Conservation (phyloP, 2,113 vertebrate genomes). For the Pelusios castaneus region DNA sequence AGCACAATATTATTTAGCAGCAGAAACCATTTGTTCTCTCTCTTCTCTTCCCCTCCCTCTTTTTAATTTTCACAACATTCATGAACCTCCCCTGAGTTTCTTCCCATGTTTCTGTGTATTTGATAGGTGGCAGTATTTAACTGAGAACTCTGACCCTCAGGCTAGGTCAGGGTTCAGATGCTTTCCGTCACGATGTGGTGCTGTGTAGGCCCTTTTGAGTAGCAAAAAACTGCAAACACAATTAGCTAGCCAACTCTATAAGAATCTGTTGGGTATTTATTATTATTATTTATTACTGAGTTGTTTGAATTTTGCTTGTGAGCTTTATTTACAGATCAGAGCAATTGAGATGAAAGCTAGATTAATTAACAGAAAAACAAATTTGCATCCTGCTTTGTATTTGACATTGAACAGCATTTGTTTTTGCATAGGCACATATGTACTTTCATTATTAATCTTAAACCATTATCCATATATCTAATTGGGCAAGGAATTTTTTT, state of each 20-base stretch:
- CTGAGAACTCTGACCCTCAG: conserved; percentile 57
- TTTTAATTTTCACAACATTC: conserved; percentile 75
- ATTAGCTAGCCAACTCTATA: conserved; percentile 70
- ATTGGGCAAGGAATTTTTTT: not conserved
- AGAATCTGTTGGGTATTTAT: not conserved
- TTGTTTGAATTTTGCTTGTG: conserved; percentile 49
- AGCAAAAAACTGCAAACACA: conserved; percentile 71
- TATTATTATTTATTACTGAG: conserved; percentile 5
- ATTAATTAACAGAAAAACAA: conserved; percentile 68
- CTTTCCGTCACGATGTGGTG: conserved; percentile 76
- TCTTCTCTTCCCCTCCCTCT: conserved; percentile 10
- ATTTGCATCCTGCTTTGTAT: conserved; percentile 60
- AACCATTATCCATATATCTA: not conserved
- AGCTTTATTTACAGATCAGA: conserved; percentile 69
- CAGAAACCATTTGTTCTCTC: conserved; percentile 30
- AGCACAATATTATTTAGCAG: conserved; percentile 75
- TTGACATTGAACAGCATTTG: conserved; percentile 27
- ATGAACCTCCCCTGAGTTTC: conserved; percentile 73
- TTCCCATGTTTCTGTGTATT: conserved; percentile 39
- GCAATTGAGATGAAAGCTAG: conserved; percentile 62
- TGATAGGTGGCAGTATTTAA: conserved; percentile 72
- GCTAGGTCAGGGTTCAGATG: conserved; percentile 69
- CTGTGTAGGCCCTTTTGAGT: conserved; percentile 67
- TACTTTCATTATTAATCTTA: conserved; percentile 35
- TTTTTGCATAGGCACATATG: conserved; percentile 37